Evolutionary conservation across 2,797 vertebrate species (phyloP).

Genomic region (Mormyrops boulengeri): DNA sequence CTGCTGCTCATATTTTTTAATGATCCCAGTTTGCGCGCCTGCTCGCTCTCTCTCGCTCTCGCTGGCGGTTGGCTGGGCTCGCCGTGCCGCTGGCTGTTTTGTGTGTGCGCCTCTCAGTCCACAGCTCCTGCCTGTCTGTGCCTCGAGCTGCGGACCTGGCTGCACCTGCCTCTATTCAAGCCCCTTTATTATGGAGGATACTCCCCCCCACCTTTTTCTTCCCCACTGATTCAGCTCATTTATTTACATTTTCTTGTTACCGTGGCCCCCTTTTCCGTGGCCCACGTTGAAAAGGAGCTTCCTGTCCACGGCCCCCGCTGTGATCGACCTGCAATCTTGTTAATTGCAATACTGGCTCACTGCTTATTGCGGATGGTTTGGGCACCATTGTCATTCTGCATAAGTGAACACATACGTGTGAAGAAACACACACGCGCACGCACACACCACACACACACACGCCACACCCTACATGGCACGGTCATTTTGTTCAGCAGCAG

Average conservation of each 20-base stretch:
- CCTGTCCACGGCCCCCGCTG: conserved; percentile 17
- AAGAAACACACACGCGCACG: background rate
- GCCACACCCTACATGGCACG: background rate
- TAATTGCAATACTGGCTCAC: conserved; percentile 23
- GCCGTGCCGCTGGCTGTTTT: background rate
- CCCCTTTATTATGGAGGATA: conserved; percentile 36
- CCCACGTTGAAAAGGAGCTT: conserved; percentile 7
- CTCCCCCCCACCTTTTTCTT: conserved; percentile 32
- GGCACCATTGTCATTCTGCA: background rate
- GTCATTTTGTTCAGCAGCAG: background rate
- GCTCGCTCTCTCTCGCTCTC: conserved; percentile 22
- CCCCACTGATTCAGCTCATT: conserved; percentile 31
- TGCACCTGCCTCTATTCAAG: conserved; percentile 47
- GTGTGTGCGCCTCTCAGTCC: conserved; percentile 7
- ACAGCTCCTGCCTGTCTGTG: conserved; percentile 29
- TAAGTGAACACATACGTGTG: conserved; percentile 7
- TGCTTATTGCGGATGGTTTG: background rate
- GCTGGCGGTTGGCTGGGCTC: background rate
- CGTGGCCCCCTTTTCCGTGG: background rate
- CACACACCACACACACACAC: background rate
- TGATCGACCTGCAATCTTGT: conserved; percentile 31
- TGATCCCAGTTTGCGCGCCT: conserved; percentile 40
- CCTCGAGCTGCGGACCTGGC: conserved; percentile 45
- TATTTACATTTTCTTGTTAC: conserved; percentile 23
- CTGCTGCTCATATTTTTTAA: conserved; percentile 49